Evolutionary conservation across 2,113 vertebrate species (phyloP).

Genomic region (Arizona elegans): DNA sequence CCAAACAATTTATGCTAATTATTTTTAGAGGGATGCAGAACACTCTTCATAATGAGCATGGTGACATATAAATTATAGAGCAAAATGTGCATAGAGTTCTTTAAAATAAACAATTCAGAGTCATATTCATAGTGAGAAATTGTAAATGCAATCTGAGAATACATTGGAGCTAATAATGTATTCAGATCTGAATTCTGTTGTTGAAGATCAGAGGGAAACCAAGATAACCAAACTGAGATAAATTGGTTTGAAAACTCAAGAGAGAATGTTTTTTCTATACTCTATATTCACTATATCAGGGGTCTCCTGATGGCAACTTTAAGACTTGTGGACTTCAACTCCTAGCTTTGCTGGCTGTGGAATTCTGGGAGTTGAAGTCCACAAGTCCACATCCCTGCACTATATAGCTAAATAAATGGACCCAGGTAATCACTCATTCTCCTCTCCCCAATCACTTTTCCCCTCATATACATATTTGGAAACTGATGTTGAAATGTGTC

Average conservation of each 20-base stretch:
- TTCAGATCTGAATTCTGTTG: background rate
- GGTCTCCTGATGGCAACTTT: too few relatives aligned
- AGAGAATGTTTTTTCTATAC: background rate
- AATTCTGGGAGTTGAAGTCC: too few relatives aligned
- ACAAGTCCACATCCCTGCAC: too few relatives aligned
- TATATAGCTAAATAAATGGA: background rate
- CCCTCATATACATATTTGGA: background rate
- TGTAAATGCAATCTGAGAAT: background rate
- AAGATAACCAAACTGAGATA: background rate
- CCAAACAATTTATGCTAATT: conserved; percentile 27
- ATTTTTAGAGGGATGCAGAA: conserved; percentile 8
- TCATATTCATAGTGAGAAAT: conserved; percentile 5
- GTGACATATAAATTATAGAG: conserved; percentile 22
- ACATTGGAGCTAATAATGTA: background rate
- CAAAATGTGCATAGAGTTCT: background rate
- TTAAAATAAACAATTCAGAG: conserved; percentile 4
- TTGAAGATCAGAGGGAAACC: background rate
- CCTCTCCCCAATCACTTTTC: background rate
- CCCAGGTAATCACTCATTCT: background rate
- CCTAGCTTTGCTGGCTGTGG: too few relatives aligned
- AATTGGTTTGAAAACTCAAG: background rate
- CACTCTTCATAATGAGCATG: conserved; percentile 18
- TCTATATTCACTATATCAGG: background rate
- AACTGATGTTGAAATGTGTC: background rate
- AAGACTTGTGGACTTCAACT: too few relatives aligned